Conservation (phyloP, 2,797 vertebrate genomes). For the Manis pentadactyla region DNA sequence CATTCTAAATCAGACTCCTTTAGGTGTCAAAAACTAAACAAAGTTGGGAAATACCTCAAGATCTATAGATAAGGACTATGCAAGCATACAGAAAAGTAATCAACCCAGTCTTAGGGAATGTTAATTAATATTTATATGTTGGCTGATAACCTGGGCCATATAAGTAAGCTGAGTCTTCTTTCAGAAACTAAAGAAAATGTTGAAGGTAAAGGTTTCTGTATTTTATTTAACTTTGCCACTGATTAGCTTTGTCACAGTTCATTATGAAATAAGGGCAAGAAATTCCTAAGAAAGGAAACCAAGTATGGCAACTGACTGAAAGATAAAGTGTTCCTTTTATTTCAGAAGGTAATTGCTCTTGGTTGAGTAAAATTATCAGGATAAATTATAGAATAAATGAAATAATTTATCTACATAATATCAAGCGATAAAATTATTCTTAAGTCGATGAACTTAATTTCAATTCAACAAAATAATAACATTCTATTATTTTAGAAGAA, state of each 20-base stretch:
- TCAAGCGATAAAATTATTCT: constrained; percentile 52
- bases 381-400: constrained; percentile 52
- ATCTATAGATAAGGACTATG: not conserved
- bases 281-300: not conserved
- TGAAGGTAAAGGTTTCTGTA: constrained; percentile 2
- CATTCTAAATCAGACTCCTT: not conserved
- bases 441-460: constrained; percentile 56
- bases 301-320: constrained; percentile 30
- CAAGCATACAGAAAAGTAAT: not conserved
- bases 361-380: constrained; percentile 60
- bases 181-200: constrained; percentile 46
- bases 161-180: constrained; percentile 6
- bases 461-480: constrained; percentile 43
- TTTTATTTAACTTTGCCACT: constrained; percentile 36
- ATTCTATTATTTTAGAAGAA: constrained; percentile 52
- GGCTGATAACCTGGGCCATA: too few species aligned
- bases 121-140: not conserved
- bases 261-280: constrained; percentile 37
- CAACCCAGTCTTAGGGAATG: constrained; percentile 10
- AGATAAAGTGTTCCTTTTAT: constrained; percentile 21
- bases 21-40: constrained; percentile 34
- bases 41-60: constrained; percentile 16
- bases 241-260: not conserved
- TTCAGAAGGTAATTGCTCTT: not conserved
- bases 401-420: constrained; percentile 23